Conservation (phyloP, 2,113 vertebrate species). For the Salminus brasiliensis region DNA sequence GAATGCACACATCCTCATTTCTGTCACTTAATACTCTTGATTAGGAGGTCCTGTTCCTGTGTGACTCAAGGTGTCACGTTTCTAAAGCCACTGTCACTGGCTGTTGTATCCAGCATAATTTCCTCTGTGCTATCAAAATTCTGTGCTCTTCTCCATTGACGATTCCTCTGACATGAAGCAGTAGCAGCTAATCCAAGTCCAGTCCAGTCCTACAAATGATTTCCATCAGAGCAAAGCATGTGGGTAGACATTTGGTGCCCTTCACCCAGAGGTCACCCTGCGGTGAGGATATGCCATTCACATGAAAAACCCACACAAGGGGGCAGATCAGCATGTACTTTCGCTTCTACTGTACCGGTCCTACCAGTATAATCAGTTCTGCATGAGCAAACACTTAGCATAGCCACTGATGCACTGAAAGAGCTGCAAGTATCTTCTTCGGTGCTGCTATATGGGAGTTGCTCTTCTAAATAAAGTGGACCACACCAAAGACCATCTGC, state of each 20-base stretch:
- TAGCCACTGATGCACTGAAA: constrained; percentile 23
- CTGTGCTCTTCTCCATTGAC: constrained; percentile 19
- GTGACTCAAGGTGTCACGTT: too few relatives aligned
- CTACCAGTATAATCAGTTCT: constrained; percentile 28
- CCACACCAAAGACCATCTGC: neutral
- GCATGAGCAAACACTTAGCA: constrained; percentile 35
- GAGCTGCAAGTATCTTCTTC: neutral
- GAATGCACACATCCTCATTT: too few relatives aligned
- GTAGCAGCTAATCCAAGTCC: neutral
- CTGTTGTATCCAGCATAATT: neutral
- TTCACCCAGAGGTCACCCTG: constrained; percentile 27
- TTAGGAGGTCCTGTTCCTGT: too few relatives aligned
- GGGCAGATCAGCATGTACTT: constrained; percentile 13
- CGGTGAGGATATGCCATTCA: constrained; percentile 33
- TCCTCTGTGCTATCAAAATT: neutral
- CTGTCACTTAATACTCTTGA: too few relatives aligned
- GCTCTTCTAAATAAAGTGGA: neutral
- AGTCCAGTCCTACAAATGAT: constrained; percentile 21
- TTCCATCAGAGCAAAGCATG: constrained; percentile 23
- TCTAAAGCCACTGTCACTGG: neutral
- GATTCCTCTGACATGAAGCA: constrained; percentile 18
- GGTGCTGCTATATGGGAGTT: neutral
- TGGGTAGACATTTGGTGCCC: neutral
- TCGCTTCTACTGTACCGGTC: constrained; percentile 43
- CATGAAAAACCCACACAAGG: constrained; percentile 17